Percentiles rank a stretch among this genome's conserved stretches.
Conservation (phyloP, 2,888 invertebrate species). For the Dolichomitus sp. region DNA sequence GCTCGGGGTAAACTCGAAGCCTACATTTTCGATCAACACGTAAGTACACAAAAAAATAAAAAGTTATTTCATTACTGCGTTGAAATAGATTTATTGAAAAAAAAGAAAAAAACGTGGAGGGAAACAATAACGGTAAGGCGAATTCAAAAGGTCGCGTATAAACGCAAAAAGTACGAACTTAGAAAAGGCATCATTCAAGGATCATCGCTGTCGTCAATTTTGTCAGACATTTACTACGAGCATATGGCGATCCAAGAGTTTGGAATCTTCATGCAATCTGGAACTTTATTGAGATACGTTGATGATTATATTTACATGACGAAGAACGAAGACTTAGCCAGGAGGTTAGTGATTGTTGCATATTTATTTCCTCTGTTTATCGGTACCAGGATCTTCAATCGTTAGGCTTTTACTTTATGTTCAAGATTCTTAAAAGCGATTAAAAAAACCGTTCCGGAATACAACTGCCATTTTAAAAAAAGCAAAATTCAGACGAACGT, state of each 20-base stretch:
- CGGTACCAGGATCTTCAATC: background rate
- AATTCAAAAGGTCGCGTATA: constrained; percentile 32
- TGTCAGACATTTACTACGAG: constrained; percentile 64
- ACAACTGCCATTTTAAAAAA: constrained; percentile 43
- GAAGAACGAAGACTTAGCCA: constrained; percentile 39
- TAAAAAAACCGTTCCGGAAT: constrained; percentile 12
- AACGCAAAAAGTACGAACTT: constrained; percentile 22
- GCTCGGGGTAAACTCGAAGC: constrained; percentile 3
- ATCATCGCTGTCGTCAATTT: constrained; percentile 40
- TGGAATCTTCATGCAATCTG: constrained; percentile 46
- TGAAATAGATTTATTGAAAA: background rate
- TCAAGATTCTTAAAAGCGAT: constrained; percentile 42
- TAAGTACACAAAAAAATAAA: constrained; percentile 16
- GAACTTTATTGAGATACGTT: constrained; percentile 55
- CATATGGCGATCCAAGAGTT: constrained; percentile 48
- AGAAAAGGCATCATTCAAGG: constrained; percentile 60
- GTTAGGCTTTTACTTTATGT: background rate
- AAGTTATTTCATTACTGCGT: background rate
- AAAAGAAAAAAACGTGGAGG: background rate
- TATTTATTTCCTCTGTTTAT: background rate
- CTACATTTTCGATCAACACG: constrained; percentile 46
- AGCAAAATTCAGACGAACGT: constrained; percentile 57
- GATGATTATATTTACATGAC: constrained; percentile 67
- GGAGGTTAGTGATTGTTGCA: constrained; percentile 20
- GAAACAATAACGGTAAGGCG: background rate